Percentiles rank a stretch among this genome's conserved stretches.
phyloP scores from a whole-genome alignment of 2,113 vertebrate species.

The Poeciliopsis turrubarensis region DNA sequence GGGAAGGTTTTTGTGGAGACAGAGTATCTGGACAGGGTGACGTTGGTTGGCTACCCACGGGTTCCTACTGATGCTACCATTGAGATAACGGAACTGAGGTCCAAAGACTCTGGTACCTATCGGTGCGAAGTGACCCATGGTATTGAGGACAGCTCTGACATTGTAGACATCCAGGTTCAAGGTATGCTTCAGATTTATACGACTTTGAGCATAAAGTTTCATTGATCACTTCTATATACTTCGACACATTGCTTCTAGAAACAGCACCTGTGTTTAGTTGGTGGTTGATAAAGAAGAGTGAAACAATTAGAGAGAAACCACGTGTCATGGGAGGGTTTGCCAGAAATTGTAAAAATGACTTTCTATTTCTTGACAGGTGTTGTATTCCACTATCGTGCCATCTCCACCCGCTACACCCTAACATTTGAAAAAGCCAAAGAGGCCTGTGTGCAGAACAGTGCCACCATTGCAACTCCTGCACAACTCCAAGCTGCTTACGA shows the following conservation, averaged over 20 bases:
- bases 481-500: conserved; percentile 96
- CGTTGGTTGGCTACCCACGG: conserved; percentile 89
- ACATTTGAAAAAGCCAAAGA: conserved; percentile 91
- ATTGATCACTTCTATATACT: no score
- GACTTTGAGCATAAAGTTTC: not conserved
- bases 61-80: conserved; percentile 89
- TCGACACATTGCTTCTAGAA: no score
- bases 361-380: conserved; percentile 79
- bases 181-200: conserved; percentile 72
- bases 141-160: conserved; percentile 89
- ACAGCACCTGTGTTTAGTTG: not conserved
- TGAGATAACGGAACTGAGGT: conserved; percentile 86
- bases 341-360: not conserved
- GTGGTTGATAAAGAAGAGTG: not conserved
- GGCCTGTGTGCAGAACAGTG: conserved; percentile 92
- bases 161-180: conserved; percentile 88
- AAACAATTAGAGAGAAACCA: not conserved
- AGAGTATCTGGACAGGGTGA: conserved; percentile 86
- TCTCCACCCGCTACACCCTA: conserved; percentile 92
- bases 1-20: conserved; percentile 84
- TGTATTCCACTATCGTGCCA: conserved; percentile 96
- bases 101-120: conserved; percentile 91
- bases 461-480: conserved; percentile 89
- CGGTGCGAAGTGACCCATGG: conserved; percentile 92
- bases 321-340: not conserved